These are phyloP conservation scores for Cheumatopsyche charites DNA, from an alignment of 1,140 invertebrate genomes.

Conservation along the genomic window DNA sequence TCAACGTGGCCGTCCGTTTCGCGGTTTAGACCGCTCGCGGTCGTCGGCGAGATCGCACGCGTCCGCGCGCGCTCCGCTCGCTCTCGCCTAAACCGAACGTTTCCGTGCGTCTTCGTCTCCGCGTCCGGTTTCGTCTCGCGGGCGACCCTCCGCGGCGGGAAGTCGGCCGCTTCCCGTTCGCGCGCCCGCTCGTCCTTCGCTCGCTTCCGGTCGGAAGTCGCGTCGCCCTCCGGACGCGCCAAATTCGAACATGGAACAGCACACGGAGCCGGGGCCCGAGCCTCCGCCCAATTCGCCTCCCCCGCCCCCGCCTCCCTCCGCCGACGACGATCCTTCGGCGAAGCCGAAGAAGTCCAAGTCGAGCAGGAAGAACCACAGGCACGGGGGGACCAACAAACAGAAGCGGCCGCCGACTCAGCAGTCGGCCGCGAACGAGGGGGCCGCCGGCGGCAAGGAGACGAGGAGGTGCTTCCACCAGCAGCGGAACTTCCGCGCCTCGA, in stretches of 20 bases:
- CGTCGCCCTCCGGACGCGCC: slow-evolving; percentile 17
- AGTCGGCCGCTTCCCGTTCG: slow-evolving; percentile 29
- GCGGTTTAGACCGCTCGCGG: background rate
- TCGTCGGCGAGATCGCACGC: background rate
- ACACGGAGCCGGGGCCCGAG: slow-evolving; percentile 43
- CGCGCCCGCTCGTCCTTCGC: slow-evolving; percentile 36
- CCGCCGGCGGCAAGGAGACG: slow-evolving; percentile 41
- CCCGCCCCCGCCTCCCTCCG: background rate
- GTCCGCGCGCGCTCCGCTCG: background rate
- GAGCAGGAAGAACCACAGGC: slow-evolving; percentile 57
- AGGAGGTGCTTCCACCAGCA: background rate
- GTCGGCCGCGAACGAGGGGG: slow-evolving; percentile 51
- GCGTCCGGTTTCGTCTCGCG: background rate
- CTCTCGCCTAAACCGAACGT: no score
- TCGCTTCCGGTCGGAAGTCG: no score
- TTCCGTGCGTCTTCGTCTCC: background rate
- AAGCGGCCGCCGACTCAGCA: background rate
- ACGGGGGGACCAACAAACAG: slow-evolving; percentile 49
- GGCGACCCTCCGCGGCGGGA: slow-evolving; percentile 4
- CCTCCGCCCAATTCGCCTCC: background rate
- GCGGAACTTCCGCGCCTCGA: slow-evolving; percentile 44
- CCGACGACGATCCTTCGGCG: background rate
- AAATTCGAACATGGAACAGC: slow-evolving; percentile 45
- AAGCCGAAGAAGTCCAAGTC: slow-evolving; percentile 51
- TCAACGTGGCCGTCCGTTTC: background rate